Percentiles rank a stretch among this genome's conserved stretches.
Conservation (phyloP, 1,140 invertebrate species). For the Ceratina australensis region DNA sequence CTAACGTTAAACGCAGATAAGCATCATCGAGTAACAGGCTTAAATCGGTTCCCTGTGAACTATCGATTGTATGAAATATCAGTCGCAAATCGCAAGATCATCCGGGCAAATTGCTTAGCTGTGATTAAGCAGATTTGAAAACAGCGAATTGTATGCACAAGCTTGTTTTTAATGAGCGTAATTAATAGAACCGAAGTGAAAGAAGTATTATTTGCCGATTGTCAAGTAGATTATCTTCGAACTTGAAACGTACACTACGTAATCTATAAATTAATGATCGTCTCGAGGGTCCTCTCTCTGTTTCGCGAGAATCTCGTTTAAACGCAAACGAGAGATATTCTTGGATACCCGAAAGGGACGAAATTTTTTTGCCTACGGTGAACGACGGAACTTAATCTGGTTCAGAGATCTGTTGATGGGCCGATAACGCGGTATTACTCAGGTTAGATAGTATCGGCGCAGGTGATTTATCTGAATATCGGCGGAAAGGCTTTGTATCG, state of each 20-base stretch:
- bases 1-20: conserved; percentile 17
- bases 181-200: not conserved
- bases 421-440: conserved; percentile 49
- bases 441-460: conserved; percentile 47
- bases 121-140: conserved; percentile 40
- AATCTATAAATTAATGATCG: no score
- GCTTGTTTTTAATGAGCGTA: not conserved
- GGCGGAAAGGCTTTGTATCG: conserved; percentile 47
- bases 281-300: no score
- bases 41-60: not conserved
- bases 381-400: not conserved
- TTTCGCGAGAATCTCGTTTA: no score
- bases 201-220: not conserved
- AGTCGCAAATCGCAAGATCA: conserved; percentile 29
- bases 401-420: conserved; percentile 20
- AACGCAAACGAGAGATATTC: no score
- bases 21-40: conserved; percentile 2
- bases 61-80: conserved; percentile 36
- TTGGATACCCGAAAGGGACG: no score
- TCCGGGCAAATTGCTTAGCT: conserved; percentile 29
- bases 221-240: no score
- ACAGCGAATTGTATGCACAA: not conserved
- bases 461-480: conserved; percentile 55
- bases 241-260: no score
- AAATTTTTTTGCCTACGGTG: not conserved